Evolutionary conservation across 1,140 invertebrate genomes (phyloP).

Genomic region (Papilio polyxenes): DNA sequence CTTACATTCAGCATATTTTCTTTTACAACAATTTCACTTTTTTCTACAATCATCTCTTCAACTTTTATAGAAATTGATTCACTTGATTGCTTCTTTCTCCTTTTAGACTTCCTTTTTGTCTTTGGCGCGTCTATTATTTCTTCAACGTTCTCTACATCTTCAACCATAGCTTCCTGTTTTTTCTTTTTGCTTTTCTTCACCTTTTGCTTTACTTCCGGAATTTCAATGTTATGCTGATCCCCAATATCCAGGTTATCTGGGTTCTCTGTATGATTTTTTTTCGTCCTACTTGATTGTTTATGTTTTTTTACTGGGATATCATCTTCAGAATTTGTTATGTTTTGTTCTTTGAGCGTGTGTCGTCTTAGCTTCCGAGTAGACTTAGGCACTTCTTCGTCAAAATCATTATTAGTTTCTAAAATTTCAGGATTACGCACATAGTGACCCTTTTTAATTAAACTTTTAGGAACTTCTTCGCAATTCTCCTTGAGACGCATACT

Average conservation of each 20-base stretch:
- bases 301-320: constrained; percentile 42
- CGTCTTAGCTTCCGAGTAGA: constrained; percentile 44
- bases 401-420: constrained; percentile 50
- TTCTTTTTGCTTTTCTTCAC: constrained; percentile 54
- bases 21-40: constrained; percentile 39
- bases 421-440: constrained; percentile 61
- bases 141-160: constrained; percentile 39
- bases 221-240: constrained; percentile 38
- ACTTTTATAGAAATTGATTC: constrained; percentile 44
- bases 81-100: constrained; percentile 53
- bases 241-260: constrained; percentile 27
- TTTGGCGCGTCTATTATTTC: constrained; percentile 34
- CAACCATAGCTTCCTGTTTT: constrained; percentile 41
- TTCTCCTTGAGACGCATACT: constrained; percentile 56
- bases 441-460: constrained; percentile 58
- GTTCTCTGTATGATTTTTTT: constrained; percentile 44
- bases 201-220: constrained; percentile 50
- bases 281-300: constrained; percentile 47
- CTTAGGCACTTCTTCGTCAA: constrained; percentile 39
- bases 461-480: constrained; percentile 36
- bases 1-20: constrained; percentile 49
- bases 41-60: constrained; percentile 42
- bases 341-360: constrained; percentile 62
- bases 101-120: constrained; percentile 57
- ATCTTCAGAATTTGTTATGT: constrained; percentile 45